These are phyloP conservation scores for Lasius platythorax DNA, from an alignment of 2,888 invertebrate genomes.

Conservation along the genomic window DNA sequence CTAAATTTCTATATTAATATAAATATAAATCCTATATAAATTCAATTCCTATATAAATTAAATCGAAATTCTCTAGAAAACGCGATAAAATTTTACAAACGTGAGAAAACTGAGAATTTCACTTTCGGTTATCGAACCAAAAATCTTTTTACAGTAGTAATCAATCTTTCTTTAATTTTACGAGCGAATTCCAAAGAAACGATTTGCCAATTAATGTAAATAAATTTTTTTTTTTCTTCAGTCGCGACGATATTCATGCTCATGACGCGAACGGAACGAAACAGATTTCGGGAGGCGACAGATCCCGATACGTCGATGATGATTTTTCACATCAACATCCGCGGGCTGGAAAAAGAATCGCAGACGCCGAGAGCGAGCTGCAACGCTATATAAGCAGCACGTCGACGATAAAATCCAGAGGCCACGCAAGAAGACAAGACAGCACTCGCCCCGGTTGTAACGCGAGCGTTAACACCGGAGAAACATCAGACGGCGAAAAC, in stretches of 20 bases:
- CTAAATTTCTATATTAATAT: too few species aligned
- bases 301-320: slow-evolving; percentile 14
- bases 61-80: too few species aligned
- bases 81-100: too few species aligned
- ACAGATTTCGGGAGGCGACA: neutral
- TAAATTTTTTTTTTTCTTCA: neutral
- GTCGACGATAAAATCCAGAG: slow-evolving; percentile 45
- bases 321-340: slow-evolving; percentile 40
- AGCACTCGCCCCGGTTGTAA: neutral
- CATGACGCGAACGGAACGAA: neutral
- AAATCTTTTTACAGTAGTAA: too few species aligned
- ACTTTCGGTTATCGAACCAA: too few species aligned
- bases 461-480: slow-evolving; percentile 22
- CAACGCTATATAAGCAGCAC: neutral
- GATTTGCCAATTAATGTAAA: neutral
- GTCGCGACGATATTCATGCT: neutral
- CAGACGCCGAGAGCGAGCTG: slow-evolving; percentile 14
- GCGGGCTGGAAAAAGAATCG: slow-evolving; percentile 25
- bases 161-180: neutral
- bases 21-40: too few species aligned
- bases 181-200: neutral
- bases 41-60: too few species aligned
- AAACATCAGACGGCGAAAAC: slow-evolving; percentile 1
- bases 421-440: neutral
- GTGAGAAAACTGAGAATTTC: too few species aligned